Evolutionary conservation across 2,113 vertebrate genomes (phyloP).

Genomic region (Strix uralensis): DNA sequence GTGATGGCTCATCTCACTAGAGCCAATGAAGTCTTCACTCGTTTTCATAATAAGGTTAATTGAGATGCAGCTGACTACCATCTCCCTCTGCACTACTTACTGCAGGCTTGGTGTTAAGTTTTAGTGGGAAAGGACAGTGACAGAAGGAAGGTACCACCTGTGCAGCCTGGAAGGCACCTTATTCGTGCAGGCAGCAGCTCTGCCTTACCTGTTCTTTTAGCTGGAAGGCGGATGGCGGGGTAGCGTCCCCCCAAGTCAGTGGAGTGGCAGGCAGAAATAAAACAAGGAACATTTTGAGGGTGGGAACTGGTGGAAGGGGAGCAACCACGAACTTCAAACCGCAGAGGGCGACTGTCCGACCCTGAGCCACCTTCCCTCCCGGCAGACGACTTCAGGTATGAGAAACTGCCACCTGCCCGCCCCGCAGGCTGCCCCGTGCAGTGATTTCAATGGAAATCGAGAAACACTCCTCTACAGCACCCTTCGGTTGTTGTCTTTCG

Average conservation of each 20-base stretch:
- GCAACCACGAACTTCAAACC: background rate
- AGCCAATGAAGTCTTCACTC: background rate
- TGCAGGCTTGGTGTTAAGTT: background rate
- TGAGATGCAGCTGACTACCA: background rate
- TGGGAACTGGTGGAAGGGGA: background rate
- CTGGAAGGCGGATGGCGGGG: background rate
- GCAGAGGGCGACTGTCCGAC: background rate
- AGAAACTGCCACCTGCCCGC: background rate
- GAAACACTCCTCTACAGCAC: background rate
- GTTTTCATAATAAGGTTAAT: background rate
- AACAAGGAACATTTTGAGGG: constrained; percentile 40
- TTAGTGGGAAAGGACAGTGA: background rate
- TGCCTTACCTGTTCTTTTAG: constrained; percentile 58
- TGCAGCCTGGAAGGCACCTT: background rate
- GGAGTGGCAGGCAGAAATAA: constrained; percentile 23
- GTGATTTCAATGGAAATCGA: background rate
- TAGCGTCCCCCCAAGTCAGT: background rate
- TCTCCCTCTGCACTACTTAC: background rate
- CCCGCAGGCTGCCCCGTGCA: background rate
- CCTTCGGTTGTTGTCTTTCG: background rate
- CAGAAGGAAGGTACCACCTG: background rate
- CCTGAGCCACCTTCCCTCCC: background rate
- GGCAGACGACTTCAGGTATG: background rate
- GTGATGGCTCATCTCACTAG: fast-evolving
- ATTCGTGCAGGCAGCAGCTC: background rate